phyloP scores from a whole-genome alignment of 2,113 vertebrate genomes.

The Campylomormyrus numenius region DNA sequence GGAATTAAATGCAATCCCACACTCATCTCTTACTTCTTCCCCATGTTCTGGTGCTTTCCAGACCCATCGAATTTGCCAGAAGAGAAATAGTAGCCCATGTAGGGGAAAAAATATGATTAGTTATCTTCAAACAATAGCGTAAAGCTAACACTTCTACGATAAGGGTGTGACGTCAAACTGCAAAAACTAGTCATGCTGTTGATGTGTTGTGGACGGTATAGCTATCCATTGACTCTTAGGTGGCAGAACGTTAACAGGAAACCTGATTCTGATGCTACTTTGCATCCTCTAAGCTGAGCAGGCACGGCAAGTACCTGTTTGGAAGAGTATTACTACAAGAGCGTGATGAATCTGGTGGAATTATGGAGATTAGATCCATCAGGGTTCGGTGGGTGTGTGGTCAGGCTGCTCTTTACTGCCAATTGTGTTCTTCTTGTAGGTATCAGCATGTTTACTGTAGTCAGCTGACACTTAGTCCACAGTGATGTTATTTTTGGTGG shows the following conservation, averaged over 20 bases:
- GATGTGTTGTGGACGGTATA: not conserved
- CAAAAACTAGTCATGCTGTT: not conserved
- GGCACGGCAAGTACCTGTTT: not conserved
- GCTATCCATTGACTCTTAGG: not conserved
- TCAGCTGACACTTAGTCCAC: not conserved
- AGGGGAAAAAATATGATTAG: not conserved
- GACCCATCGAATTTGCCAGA: not conserved
- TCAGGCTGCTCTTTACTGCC: not conserved
- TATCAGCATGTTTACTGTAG: not conserved
- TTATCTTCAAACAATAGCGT: not conserved
- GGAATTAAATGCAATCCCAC: conserved; percentile 25
- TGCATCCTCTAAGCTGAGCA: not conserved
- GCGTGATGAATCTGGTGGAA: not conserved
- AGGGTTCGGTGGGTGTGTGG: not conserved
- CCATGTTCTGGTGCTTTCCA: not conserved
- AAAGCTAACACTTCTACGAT: not conserved
- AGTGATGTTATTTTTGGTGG: not conserved
- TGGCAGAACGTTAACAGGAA: not conserved
- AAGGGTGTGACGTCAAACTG: not conserved
- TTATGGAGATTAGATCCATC: not conserved
- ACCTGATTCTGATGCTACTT: not conserved
- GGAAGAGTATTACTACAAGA: not conserved
- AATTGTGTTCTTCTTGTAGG: not conserved
- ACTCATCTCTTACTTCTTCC: conserved; percentile 30
- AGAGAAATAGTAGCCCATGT: not conserved